Evolutionary conservation across 2,113 vertebrate genomes (phyloP), one percentile per base, ranked within the genome.

Genomic region (Laticauda colubrina): DNA sequence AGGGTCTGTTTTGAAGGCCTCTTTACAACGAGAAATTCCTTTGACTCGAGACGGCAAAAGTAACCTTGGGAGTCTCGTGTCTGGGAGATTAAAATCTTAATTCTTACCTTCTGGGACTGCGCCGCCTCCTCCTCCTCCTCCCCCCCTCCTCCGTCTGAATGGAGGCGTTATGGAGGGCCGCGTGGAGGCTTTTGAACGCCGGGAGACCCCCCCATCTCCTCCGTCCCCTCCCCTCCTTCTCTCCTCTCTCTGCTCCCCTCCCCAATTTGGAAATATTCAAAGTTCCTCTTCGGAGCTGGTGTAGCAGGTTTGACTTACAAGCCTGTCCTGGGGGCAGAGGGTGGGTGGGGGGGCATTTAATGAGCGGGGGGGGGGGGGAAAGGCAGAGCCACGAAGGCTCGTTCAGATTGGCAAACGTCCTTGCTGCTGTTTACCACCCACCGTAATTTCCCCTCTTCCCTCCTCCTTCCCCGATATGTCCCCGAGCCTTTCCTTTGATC

Each of bases 261-360:
- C 6, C 43, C 7, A 57, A 57, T 87, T 91, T 85, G 43, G 88
- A 94, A 94, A 96, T 94, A 95, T 21, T 91, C 15, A 34, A 1
- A 4, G 91, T 85, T 93, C 90, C 91, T 93, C 87, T 24, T 94
- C 90, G 75, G 93, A 94, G 95, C 95, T 94, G 94, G 96, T 87
- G 95, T 93, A 96, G 96, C 96, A 94, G 96, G 96, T 95, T 97
- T 95, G 95, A 94, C 93, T 43, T 51, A 24, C 20, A n/a, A 53
- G 23, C 57, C 54, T 95, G 93, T 94, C 94, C 95, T 39, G 95
- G 94, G 94, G 95, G 92, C 81, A 92, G 89, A 39, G 56, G 95
- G 94, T 48, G 94, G 94, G 91, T 24, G 91, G 90, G 48, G 75
- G 57, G 81, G 45, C 94, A 93, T 54, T 81, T 59, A n/a, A 14